Conservation (phyloP, 2,888 invertebrate genomes). For the Malthinus seriepunctatus region DNA sequence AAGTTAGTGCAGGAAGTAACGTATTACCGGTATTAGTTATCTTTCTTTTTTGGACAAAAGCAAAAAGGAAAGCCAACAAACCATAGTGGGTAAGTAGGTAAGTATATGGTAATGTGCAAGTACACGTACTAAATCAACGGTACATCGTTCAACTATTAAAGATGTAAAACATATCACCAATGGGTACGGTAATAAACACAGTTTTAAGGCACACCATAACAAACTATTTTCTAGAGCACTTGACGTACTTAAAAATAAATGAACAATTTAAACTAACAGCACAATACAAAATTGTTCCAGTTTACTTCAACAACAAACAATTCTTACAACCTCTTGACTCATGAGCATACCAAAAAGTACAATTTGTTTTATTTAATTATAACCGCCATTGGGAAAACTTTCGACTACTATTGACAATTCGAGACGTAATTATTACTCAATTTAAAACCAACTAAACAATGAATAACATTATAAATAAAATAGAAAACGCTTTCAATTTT, state of each 20-base stretch:
- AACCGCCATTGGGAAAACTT: too few species aligned
- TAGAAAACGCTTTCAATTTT: too few species aligned
- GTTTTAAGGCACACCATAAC: conserved; percentile 21
- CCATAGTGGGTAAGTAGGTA: conserved; percentile 20
- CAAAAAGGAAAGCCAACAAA: conserved; percentile 20
- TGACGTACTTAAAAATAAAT: conserved; percentile 9
- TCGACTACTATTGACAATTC: too few species aligned
- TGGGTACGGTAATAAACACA: conserved; percentile 17
- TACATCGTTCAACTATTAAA: conserved; percentile 17
- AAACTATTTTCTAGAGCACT: conserved; percentile 22
- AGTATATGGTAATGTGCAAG: conserved; percentile 14
- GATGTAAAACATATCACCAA: conserved; percentile 23
- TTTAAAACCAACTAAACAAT: too few species aligned
- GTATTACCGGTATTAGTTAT: conserved; percentile 14
- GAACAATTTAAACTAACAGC: conserved; percentile 9
- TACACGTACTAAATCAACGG: conserved; percentile 20
- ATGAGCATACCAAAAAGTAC: too few species aligned
- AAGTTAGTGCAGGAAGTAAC: conserved; percentile 2
- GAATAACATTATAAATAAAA: too few species aligned
- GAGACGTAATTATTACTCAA: too few species aligned
- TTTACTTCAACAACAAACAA: too few species aligned
- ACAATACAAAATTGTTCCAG: background rate
- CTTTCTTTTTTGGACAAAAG: conserved; percentile 5
- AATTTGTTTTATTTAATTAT: too few species aligned
- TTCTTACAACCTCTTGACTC: too few species aligned